Conservation (phyloP, 2,888 invertebrate species). For the Drosophila ezoana region DNA sequence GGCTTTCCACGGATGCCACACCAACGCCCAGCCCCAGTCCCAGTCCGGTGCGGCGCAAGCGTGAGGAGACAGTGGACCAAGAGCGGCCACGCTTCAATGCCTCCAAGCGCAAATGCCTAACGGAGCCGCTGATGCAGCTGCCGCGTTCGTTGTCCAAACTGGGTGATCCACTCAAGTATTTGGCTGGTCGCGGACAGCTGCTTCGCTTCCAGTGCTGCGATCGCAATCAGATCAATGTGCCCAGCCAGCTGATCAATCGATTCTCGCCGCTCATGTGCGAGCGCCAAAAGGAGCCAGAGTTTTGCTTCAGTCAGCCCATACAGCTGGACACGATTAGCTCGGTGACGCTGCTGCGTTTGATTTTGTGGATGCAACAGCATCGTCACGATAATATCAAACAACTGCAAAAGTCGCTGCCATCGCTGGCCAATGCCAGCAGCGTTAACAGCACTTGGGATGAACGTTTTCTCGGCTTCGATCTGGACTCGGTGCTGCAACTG, state of each 20-base stretch:
- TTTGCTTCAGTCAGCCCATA: constrained; percentile 15
- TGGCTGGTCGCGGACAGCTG: neutral
- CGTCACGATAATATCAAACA: constrained; percentile 18
- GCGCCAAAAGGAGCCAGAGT: constrained; percentile 11
- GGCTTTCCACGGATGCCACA: neutral
- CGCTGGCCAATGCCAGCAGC: neutral
- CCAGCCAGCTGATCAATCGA: constrained; percentile 37
- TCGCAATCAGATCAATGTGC: constrained; percentile 33
- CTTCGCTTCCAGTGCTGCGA: constrained; percentile 50
- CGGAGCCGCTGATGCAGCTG: neutral
- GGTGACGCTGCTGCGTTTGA: constrained; percentile 24
- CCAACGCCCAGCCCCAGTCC: neutral
- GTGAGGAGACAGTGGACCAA: neutral
- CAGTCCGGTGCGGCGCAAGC: neutral
- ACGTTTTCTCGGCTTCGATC: constrained; percentile 30
- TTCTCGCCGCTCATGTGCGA: constrained; percentile 30
- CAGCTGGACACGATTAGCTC: constrained; percentile 41
- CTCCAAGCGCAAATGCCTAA: neutral
- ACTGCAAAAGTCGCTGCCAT: constrained; percentile 15
- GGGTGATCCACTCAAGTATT: neutral
- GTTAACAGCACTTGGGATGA: constrained; percentile 41
- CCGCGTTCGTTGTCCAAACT: neutral
- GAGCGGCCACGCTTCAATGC: neutral
- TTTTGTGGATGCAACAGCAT: constrained; percentile 55
- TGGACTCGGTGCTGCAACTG: constrained; percentile 31